Base-by-base conservation (phyloP, 2,888 invertebrate genomes). In the Ectemnius continuus region DNA sequence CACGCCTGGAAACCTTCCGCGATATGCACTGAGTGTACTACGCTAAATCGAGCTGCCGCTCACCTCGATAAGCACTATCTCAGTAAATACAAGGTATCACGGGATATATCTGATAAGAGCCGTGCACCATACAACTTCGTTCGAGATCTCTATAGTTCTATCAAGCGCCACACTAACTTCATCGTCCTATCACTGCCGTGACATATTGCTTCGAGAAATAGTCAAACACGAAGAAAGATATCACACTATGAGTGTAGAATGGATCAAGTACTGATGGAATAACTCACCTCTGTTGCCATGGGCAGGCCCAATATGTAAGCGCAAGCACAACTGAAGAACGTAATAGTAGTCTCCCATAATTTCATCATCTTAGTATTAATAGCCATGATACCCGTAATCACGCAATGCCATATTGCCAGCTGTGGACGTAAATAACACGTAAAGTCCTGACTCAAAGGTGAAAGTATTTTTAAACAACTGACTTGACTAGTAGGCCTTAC, bases 391-490 rank as follows among this genome's bases (percentile, higher is more conserved):
- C 97, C 96, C 20, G 96, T 95, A 75, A 97, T 95, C 66, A 97
- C 96, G 86, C 96, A 96, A 88, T 97, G 97, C 97, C 97, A 97
- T 87, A 97, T 95, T 0, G 97, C 97, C 82, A 97, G 92, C 93
- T 93, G 86, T 11, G 36, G 16, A 70, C 56, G 8, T n/a, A 45
- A n/a, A 6, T 4, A 67, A 28, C 20, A 20, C 11, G 56, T n/a
- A 48, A 48, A 71, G 8, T 11, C 28, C 36, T 36, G 36, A 36
- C 11, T 36, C 36, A 36, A 36, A 36, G 36, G 8, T 36, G 6
- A 36, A 36, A 36, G 36, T 11, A 36, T 36, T 36, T 52, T 14
- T 16, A 52, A 52, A 16, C n/a, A 52, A 36, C 14, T 6, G 3
- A 26, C 36, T 36, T 11, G 8, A 4, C 36, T 36, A 23, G 23